Conservation (phyloP, 2,113 vertebrate genomes). For the Dryoscopus gambensis region DNA sequence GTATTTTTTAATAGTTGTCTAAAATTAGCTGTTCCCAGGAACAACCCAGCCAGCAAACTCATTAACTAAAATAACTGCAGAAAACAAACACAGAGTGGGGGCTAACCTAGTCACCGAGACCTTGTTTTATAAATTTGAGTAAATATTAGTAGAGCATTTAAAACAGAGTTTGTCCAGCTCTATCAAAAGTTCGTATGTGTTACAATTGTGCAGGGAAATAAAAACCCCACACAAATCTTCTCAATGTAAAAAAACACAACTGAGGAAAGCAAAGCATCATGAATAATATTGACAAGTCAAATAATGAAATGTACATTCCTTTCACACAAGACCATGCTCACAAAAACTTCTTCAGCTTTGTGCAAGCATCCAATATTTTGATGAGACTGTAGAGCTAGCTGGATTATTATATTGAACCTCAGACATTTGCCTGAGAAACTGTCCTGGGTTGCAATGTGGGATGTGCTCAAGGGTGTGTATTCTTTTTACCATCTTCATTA, state of each 20-base stretch:
- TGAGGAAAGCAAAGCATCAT: neutral
- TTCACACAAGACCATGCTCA: neutral
- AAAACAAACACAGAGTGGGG: conserved; percentile 27
- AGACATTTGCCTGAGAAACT: neutral
- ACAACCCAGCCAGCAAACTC: conserved; percentile 31
- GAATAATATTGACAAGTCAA: neutral
- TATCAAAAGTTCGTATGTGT: neutral
- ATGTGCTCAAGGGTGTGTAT: too few relatives aligned
- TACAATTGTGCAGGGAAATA: neutral
- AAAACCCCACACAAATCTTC: fast-evolving
- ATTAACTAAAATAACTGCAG: conserved; percentile 52
- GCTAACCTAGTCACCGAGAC: neutral
- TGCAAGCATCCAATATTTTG: neutral
- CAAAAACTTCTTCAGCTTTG: neutral
- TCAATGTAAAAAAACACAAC: neutral
- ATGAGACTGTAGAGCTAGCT: neutral
- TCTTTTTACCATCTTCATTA: too few relatives aligned
- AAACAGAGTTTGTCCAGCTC: neutral
- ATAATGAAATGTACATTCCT: neutral
- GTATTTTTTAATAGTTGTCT: conserved; percentile 54
- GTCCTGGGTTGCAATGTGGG: too few relatives aligned
- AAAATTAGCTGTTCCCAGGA: conserved; percentile 47
- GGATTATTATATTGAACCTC: neutral
- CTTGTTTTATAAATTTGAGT: neutral
- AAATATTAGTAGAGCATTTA: neutral